phyloP scores from a whole-genome alignment of 1,140 invertebrate species.

The Macrostomum lignano region DNA sequence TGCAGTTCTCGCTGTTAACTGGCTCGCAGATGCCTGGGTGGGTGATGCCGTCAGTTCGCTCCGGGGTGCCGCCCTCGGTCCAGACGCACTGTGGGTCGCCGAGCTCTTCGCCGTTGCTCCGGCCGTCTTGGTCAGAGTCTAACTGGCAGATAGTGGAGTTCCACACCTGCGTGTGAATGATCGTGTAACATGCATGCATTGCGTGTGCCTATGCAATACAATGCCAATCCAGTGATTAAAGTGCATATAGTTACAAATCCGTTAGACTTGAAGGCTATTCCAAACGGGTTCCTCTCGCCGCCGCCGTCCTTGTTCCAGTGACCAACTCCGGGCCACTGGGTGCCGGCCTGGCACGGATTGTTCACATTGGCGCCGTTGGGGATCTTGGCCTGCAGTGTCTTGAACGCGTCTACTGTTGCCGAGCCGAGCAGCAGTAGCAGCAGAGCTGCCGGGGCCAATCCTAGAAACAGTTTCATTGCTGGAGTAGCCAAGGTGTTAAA shows the following conservation, averaged over 20 bases:
- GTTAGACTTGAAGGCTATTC: conserved; percentile 1
- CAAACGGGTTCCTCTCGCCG: conserved; percentile 4
- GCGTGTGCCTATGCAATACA: no score
- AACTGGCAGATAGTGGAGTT: conserved; percentile 9
- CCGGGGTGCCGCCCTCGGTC: conserved; percentile 7
- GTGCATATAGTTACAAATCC: conserved; percentile 1
- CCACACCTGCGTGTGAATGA: no score
- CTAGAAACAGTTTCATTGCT: no score
- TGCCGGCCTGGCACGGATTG: conserved; percentile 11
- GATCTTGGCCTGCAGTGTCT: conserved; percentile 9
- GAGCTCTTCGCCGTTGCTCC: conserved; percentile 12
- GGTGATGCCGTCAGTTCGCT: conserved; percentile 6
- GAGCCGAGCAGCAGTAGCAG: no score
- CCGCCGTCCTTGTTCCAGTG: conserved; percentile 1
- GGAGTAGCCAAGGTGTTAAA: no score
- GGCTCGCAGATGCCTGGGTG: conserved; percentile 10
- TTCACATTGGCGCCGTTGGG: conserved; percentile 12
- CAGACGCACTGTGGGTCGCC: conserved; percentile 14
- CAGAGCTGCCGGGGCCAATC: no score
- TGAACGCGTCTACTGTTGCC: no score
- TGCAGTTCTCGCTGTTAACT: not conserved
- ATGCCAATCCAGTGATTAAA: no score
- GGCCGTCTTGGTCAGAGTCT: conserved; percentile 13
- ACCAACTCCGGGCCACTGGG: conserved; percentile 4
- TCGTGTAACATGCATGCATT: no score